Evolutionary conservation across 2,113 vertebrate species (phyloP).

Genomic region (Ploceus nigricollis): DNA sequence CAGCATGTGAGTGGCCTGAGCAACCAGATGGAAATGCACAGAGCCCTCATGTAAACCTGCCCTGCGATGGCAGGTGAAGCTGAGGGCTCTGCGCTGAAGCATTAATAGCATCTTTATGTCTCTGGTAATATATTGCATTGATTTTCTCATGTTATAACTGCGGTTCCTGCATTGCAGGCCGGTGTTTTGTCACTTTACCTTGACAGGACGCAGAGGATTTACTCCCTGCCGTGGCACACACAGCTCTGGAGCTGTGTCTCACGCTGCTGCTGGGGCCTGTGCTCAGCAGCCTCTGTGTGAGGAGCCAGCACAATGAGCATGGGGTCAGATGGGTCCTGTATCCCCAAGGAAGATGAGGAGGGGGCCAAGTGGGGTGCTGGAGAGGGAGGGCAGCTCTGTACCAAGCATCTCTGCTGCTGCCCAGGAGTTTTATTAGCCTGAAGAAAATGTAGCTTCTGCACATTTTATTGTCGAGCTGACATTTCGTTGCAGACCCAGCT

Average conservation of each 20-base stretch:
- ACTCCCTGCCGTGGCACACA: background rate
- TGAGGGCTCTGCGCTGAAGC: background rate
- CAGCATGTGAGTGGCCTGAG: background rate
- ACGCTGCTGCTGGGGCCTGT: fast-evolving
- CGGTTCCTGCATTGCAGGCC: constrained; percentile 17
- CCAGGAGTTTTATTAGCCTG: background rate
- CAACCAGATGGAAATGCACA: fast-evolving
- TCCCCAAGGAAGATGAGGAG: background rate
- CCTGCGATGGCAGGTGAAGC: fast-evolving
- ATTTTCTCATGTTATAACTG: constrained; percentile 51
- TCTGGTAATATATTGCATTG: constrained; percentile 25
- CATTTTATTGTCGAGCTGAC: background rate
- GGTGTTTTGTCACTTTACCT: constrained; percentile 33
- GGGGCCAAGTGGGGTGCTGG: fast-evolving
- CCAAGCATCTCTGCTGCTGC: background rate
- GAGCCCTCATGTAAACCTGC: background rate
- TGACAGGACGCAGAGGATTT: constrained; percentile 19
- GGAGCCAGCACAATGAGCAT: fast-evolving
- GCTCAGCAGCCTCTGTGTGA: fast-evolving
- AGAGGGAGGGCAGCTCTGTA: background rate
- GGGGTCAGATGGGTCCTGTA: fast-evolving
- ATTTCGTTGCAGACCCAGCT: background rate
- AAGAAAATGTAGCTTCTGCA: background rate
- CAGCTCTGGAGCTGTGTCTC: background rate
- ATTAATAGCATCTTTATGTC: constrained; percentile 3